Conservation (phyloP, 2,797 vertebrate species). For the Cichlasoma orientale region DNA sequence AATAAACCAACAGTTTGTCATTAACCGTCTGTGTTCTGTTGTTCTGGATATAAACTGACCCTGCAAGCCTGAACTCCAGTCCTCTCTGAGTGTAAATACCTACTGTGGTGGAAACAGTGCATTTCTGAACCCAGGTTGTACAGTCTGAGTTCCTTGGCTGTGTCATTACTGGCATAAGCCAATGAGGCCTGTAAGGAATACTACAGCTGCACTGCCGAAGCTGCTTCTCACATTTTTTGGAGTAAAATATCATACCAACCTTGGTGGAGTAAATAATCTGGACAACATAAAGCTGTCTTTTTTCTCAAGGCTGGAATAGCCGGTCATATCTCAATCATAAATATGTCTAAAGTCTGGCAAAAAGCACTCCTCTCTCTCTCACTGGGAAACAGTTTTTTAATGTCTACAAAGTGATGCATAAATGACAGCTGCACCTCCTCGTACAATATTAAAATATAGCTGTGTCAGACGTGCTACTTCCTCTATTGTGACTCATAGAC, state of each 20-base stretch:
- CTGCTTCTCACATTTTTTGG: constrained; percentile 10
- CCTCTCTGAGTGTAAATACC: background rate
- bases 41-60: background rate
- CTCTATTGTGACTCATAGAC: constrained; percentile 45
- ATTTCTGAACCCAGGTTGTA: background rate
- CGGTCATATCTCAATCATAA: constrained; percentile 35
- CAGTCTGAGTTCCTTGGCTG: background rate
- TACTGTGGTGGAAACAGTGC: background rate
- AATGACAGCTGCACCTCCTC: constrained; percentile 21
- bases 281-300: constrained; percentile 4
- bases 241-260: constrained; percentile 6
- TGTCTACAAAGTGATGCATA: constrained; percentile 17
- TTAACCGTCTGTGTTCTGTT: background rate
- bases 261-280: constrained; percentile 1
- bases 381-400: constrained; percentile 46
- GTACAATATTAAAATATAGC: constrained; percentile 2
- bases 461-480: constrained; percentile 49
- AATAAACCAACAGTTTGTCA: background rate
- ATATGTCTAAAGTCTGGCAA: constrained; percentile 34
- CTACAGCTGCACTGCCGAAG: background rate
- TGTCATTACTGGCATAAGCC: constrained; percentile 46
- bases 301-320: constrained; percentile 15
- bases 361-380: constrained; percentile 2
- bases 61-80: background rate
- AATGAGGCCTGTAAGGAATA: background rate